phyloP scores from a whole-genome alignment of 2,113 vertebrate species.

The Tachysurus fulvidraco region DNA sequence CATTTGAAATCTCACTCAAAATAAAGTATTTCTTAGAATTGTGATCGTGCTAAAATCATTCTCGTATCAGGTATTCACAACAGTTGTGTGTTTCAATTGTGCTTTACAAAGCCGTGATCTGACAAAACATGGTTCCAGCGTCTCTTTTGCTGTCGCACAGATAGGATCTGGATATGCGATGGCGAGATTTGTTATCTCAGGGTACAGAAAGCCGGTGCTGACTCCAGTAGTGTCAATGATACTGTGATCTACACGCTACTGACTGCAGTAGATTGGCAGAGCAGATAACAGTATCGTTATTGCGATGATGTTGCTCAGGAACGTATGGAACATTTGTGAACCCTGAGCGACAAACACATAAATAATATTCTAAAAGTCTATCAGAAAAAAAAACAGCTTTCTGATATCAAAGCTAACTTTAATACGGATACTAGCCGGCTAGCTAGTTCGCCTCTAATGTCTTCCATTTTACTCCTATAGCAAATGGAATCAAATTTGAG shows the following conservation, averaged over 20 bases:
- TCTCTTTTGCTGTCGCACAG: neutral
- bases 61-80: neutral
- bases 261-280: neutral
- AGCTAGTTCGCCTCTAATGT: neutral
- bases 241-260: neutral
- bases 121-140: neutral
- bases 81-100: neutral
- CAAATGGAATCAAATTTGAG: neutral
- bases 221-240: conserved; percentile 6
- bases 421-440: neutral
- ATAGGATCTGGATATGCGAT: neutral
- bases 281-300: neutral
- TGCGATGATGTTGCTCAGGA: neutral
- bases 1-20: neutral
- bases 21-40: neutral
- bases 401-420: neutral
- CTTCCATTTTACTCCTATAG: neutral
- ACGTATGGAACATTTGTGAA: neutral
- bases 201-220: neutral
- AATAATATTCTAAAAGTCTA: neutral
- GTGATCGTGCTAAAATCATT: neutral
- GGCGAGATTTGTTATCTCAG: conserved; percentile 14
- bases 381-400: neutral
- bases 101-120: conserved; percentile 9
- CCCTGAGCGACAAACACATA: neutral